phyloP scores from a whole-genome alignment of 1,140 invertebrate genomes.

The Zeugodacus cucurbitae region DNA sequence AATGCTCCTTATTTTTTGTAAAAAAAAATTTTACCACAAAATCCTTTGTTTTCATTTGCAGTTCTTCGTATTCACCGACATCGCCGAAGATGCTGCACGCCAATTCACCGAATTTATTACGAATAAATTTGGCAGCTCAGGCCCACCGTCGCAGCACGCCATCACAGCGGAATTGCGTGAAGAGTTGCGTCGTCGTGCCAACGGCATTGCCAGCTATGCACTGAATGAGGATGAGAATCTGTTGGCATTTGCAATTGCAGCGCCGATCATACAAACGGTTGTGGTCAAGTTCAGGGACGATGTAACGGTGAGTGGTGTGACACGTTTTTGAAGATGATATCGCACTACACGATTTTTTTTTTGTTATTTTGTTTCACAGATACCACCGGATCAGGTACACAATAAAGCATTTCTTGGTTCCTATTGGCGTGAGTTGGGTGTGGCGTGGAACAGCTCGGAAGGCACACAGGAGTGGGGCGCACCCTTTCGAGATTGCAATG shows the following conservation, averaged over 20 bases:
- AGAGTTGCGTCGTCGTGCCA: conserved; percentile 59
- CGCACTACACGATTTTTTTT: not conserved
- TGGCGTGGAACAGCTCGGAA: conserved; percentile 64
- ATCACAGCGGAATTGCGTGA: conserved; percentile 56
- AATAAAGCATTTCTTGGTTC: conserved; percentile 62
- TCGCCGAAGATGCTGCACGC: conserved; percentile 60
- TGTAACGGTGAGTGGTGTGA: conserved; percentile 55
- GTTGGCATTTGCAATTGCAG: conserved; percentile 64
- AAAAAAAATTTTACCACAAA: not conserved
- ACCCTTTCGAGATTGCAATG: conserved; percentile 64
- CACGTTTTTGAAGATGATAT: not conserved
- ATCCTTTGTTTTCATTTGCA: conserved; percentile 41
- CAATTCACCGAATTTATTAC: conserved; percentile 64
- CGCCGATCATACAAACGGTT: conserved; percentile 63
- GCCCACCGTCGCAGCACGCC: conserved; percentile 46
- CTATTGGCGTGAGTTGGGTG: conserved; percentile 65
- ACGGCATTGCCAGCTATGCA: conserved; percentile 60
- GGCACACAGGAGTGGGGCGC: conserved; percentile 63
- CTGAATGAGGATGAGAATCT: conserved; percentile 63
- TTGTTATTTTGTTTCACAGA: conserved; percentile 46
- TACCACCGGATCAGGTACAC: conserved; percentile 62
- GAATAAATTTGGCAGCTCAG: conserved; percentile 55
- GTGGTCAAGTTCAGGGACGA: conserved; percentile 65
- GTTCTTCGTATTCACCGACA: conserved; percentile 62
- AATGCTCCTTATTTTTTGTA: not conserved